A percentile compares a stretch with the other conserved stretches of the same genome.
Conservation (phyloP, 2,888 invertebrate genomes). For the Camponotus fellah region DNA sequence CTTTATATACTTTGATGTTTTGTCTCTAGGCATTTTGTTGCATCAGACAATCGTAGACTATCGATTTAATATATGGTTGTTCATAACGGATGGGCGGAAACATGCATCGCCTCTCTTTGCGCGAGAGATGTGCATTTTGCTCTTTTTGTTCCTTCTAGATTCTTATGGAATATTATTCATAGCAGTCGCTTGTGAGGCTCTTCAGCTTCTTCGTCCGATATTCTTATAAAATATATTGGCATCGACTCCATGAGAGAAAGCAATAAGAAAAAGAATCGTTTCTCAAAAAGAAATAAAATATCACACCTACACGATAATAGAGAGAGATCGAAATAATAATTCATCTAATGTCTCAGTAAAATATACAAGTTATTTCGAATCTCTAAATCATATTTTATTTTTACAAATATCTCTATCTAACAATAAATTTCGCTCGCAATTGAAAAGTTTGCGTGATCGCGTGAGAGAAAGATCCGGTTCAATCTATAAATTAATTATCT, state of each 20-base stretch:
- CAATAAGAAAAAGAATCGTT: neutral
- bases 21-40: conserved; percentile 27
- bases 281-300: neutral
- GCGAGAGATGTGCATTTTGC: conserved; percentile 15
- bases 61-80: conserved; percentile 39
- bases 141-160: neutral
- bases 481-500: neutral
- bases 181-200: neutral
- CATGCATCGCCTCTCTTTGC: conserved; percentile 7
- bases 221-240: neutral
- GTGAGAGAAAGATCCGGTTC: neutral
- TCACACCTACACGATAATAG: neutral
- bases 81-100: conserved; percentile 39
- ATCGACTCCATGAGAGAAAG: neutral
- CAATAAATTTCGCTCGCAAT: neutral
- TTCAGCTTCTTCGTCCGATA: neutral
- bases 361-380: neutral
- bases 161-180: conserved; percentile 15
- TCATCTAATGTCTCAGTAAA: neutral
- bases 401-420: neutral
- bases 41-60: conserved; percentile 21
- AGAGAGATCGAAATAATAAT: neutral
- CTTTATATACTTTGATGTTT: neutral
- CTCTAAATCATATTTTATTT: neutral
- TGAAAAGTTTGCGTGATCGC: neutral